phyloP scores from a whole-genome alignment of 2,888 invertebrate species.

The Fissipunctia ypsillon region DNA sequence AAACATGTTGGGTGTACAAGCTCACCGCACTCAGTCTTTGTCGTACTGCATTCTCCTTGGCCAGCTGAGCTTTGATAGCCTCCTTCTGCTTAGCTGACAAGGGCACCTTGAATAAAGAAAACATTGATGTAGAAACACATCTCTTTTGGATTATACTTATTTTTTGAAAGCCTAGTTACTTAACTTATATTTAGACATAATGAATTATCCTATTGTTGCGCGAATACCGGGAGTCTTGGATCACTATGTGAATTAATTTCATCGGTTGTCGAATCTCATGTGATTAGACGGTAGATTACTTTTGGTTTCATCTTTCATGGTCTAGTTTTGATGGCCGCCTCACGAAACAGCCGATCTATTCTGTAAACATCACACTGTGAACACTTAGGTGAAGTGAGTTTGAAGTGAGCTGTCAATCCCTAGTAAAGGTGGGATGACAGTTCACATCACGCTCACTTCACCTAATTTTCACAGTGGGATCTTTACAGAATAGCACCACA shows the following conservation, averaged over 20 bases:
- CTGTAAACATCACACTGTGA: no score
- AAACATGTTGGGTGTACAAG: no score
- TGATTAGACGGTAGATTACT: background rate
- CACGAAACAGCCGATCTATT: no score
- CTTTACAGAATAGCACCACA: no score
- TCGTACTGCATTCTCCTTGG: constrained; percentile 95
- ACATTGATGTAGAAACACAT: background rate
- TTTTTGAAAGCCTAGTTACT: background rate
- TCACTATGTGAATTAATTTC: background rate
- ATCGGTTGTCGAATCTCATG: background rate
- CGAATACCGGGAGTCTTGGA: background rate
- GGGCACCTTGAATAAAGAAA: constrained; percentile 74
- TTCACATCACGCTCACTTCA: no score
- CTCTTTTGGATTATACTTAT: background rate
- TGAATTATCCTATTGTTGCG: background rate
- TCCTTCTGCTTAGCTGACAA: constrained; percentile 97
- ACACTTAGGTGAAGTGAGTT: no score
- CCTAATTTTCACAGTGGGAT: no score
- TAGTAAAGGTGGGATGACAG: no score
- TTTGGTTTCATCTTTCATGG: background rate
- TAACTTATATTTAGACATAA: background rate
- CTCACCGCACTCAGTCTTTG: constrained; percentile 92
- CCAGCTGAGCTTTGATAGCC: constrained; percentile 95
- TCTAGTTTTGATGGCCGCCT: no score
- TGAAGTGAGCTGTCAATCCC: no score